Conservation (phyloP, 2,888 invertebrate genomes). For the Dryococelus australis region DNA sequence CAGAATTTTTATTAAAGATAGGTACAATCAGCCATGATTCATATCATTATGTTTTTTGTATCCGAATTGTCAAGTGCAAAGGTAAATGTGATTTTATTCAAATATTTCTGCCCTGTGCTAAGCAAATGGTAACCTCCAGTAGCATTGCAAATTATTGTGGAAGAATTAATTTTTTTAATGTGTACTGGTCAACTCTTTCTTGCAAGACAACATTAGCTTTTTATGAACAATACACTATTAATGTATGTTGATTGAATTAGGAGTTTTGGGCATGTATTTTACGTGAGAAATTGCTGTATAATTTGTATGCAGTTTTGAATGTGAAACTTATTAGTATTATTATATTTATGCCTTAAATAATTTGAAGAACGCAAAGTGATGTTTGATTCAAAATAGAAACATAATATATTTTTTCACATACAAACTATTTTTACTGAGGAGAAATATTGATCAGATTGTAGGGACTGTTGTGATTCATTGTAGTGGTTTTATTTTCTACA, state of each 20-base stretch:
- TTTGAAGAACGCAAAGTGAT: background rate
- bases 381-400: conserved; percentile 6
- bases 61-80: background rate
- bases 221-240: background rate
- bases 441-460: background rate
- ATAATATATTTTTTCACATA: background rate
- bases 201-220: background rate
- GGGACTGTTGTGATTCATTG: background rate
- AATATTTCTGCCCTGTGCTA: background rate
- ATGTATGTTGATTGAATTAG: background rate
- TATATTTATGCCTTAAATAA: background rate
- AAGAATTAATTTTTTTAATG: background rate
- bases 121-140: background rate
- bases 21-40: conserved; percentile 8
- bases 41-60: background rate
- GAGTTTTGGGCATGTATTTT: background rate
- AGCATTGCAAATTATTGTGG: background rate
- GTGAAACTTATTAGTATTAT: background rate
- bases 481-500: background rate
- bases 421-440: background rate
- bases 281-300: background rate
- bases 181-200: background rate
- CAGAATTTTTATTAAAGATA: background rate
- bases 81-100: background rate
- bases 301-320: background rate